Conservation (phyloP, 2,113 vertebrate species). For the Leptocoma aspasia region DNA sequence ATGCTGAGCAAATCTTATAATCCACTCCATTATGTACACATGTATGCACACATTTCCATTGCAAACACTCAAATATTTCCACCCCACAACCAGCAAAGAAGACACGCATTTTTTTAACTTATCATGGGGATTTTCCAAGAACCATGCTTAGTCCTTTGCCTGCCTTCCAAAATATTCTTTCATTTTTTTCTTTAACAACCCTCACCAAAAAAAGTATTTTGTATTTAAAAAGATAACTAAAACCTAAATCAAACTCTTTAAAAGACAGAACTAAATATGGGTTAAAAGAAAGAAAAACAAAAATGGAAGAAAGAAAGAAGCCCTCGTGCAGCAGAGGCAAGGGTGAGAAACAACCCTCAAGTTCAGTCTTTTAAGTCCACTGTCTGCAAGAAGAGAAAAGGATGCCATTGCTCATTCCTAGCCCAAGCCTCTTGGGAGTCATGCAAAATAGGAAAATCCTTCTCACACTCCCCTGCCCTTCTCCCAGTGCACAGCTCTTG, state of each 20-base stretch:
- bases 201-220: not conserved
- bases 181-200: not conserved
- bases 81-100: not conserved
- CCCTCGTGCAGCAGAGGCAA: not conserved
- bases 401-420: not conserved
- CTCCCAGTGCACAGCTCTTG: not conserved
- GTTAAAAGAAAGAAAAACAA: not conserved
- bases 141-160: not conserved
- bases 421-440: not conserved
- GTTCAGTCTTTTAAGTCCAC: not conserved
- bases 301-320: not conserved
- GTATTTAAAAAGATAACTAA: not conserved
- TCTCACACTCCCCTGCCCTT: not conserved
- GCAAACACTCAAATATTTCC: not conserved
- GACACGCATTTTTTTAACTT: not conserved
- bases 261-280: not conserved
- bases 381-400: not conserved
- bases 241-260: not conserved
- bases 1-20: slow-evolving; percentile 40
- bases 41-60: not conserved
- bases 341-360: not conserved
- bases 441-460: slow-evolving; percentile 13
- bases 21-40: slow-evolving; percentile 24
- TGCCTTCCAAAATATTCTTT: not conserved
- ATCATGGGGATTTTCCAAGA: not conserved